These are phyloP conservation scores for Oligia fasciuncula DNA, from an alignment of 2,888 invertebrate genomes.

Conservation along the genomic window DNA sequence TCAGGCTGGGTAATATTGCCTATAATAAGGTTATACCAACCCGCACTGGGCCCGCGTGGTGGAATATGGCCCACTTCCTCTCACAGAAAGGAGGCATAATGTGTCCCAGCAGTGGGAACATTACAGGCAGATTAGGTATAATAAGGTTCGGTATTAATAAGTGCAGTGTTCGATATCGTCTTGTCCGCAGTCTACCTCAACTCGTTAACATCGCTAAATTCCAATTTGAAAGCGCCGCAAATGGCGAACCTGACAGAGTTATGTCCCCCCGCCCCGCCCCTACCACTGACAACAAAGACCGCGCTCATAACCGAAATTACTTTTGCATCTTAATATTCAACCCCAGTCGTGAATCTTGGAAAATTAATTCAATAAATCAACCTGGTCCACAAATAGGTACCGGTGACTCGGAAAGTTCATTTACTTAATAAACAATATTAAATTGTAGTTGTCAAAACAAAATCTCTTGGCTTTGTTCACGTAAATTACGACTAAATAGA, in stretches of 20 bases:
- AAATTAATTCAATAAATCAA: conserved; percentile 89
- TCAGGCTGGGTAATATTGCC: background rate
- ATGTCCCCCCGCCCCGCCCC: conserved; percentile 74
- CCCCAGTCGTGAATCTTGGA: conserved; percentile 81
- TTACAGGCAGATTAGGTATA: background rate
- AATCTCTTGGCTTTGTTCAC: conserved; percentile 68
- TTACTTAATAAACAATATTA: conserved; percentile 76
- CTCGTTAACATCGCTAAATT: conserved; percentile 75
- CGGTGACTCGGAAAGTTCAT: conserved; percentile 79
- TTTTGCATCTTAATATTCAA: conserved; percentile 85
- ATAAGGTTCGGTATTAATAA: conserved; percentile 7
- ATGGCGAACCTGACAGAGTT: conserved; percentile 76
- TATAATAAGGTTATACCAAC: background rate
- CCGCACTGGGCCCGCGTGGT: background rate
- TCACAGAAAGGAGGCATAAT: background rate
- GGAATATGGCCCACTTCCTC: background rate
- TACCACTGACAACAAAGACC: conserved; percentile 81
- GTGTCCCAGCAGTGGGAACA: background rate
- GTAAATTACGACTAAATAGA: conserved; percentile 71
- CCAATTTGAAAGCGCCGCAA: conserved; percentile 72
- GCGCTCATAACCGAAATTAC: conserved; percentile 84
- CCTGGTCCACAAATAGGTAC: conserved; percentile 75
- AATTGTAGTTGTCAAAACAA: conserved; percentile 76
- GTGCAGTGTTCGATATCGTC: conserved; percentile 22
- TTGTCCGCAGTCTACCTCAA: conserved; percentile 65